These are phyloP conservation scores for Eidolon helvum DNA, from an alignment of 2,113 vertebrate genomes.

Conservation along the genomic window DNA sequence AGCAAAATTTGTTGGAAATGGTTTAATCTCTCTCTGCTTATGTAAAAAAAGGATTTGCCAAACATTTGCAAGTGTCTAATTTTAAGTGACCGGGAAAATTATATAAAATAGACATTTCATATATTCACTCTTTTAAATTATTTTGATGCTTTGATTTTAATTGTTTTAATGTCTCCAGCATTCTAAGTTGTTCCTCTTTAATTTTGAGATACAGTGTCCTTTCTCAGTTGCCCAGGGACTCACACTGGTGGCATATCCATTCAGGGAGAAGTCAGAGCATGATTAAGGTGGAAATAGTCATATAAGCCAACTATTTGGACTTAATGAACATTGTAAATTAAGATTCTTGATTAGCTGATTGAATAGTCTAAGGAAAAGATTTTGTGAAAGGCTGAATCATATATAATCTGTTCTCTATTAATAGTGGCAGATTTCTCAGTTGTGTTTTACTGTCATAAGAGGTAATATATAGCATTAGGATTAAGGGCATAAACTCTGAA, in stretches of 20 bases:
- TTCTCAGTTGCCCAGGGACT: not conserved
- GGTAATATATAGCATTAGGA: not conserved
- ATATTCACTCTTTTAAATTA: not conserved
- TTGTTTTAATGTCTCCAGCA: not conserved
- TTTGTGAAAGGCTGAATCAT: slow-evolving; percentile 14
- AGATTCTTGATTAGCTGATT: slow-evolving; percentile 21
- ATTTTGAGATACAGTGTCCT: not conserved
- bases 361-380: not conserved
- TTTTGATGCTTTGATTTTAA: not conserved
- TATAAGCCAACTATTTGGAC: not conserved
- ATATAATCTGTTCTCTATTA: not conserved
- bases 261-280: not conserved
- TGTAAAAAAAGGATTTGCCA: slow-evolving; percentile 46
- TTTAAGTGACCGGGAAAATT: slow-evolving; percentile 1
- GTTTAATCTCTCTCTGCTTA: slow-evolving; percentile 49
- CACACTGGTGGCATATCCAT: not conserved
- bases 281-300: not conserved
- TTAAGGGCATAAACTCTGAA: not conserved
- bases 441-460: not conserved
- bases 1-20: slow-evolving; percentile 55
- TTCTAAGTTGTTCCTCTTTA: not conserved
- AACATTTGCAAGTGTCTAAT: not conserved
- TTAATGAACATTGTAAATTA: not conserved
- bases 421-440: not conserved
- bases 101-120: not conserved